Base-by-base conservation (phyloP, 2,797 vertebrate species). In the Kryptopterus vitreolus region DNA sequence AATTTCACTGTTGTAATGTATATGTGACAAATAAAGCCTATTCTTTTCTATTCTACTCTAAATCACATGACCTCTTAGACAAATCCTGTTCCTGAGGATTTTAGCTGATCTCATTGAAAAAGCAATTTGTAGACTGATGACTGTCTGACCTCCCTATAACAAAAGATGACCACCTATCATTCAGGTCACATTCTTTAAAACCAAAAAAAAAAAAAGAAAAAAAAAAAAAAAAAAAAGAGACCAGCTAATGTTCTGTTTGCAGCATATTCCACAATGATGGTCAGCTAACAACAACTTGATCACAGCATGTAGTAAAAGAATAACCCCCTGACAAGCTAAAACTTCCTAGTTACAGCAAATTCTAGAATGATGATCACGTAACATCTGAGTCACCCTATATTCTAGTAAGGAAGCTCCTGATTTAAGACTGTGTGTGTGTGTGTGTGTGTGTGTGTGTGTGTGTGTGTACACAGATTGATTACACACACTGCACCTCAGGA, bases 161-260 rank as follows among this genome's bases (percentile, higher is more conserved):
- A 63, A 53, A 53, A 18, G 52, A 53, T 53, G 20, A 53, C 16
- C 20, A 53, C 13, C 18, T 20, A 53, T 18, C 52, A 5, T 53
- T 20, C 52, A 18, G 52, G 52, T 53, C 52, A 18, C 20, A 53
- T 24, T n/a, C n/a, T n/a, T n/a, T n/a, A n/a, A n/a, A n/a, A n/a
- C n/a, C n/a, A n/a, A n/a, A n/a, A n/a, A n/a, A n/a, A n/a, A n/a
- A n/a, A n/a, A n/a, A n/a, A n/a, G n/a, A n/a, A n/a, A n/a, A n/a
- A n/a, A n/a, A n/a, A n/a, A n/a, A n/a, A n/a, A 81, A 31, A 80
- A 58, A 26, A 4, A 69, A 43, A 43, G 38, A 57, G 35, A 62
- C 43, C 69, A 77, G 22, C 55, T 53, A 38, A 81, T 29, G 15
- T 18, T 33, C 62, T 53, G 46, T 46, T 75, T 26, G n/a, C 9